phyloP scores from a whole-genome alignment of 2,797 vertebrate species.

The Menidia menidia region DNA sequence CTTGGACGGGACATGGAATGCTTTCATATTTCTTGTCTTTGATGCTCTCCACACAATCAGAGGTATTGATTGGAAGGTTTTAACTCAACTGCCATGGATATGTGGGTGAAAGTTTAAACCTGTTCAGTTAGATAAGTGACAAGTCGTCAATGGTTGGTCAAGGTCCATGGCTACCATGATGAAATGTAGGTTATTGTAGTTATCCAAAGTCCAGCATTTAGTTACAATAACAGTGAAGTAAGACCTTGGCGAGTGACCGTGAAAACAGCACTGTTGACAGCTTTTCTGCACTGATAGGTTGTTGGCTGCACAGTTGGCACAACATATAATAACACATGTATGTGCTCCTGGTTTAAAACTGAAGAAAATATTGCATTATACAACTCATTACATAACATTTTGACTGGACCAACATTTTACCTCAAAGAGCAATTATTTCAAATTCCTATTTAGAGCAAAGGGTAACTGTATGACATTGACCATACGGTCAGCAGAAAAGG shows the following conservation, averaged over 20 bases:
- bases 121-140: conserved; percentile 61
- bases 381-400: neutral
- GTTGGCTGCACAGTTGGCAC: neutral
- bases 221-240: conserved; percentile 62
- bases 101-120: conserved; percentile 76
- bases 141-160: conserved; percentile 60
- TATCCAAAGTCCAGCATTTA: conserved; percentile 68
- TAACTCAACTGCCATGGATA: conserved; percentile 16
- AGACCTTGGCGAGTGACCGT: conserved; percentile 20
- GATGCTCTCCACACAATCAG: neutral
- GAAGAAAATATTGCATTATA: neutral
- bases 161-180: conserved; percentile 69
- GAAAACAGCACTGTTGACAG: conserved; percentile 26
- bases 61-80: conserved; percentile 11
- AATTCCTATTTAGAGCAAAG: conserved; percentile 38
- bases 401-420: neutral
- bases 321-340: neutral
- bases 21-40: neutral
- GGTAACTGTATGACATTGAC: conserved; percentile 10
- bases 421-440: conserved; percentile 2
- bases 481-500: neutral
- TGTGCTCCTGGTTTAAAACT: neutral
- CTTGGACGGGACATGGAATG: neutral
- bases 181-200: conserved; percentile 66
- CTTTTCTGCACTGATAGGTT: conserved; percentile 10